Conservation (phyloP, 1,140 invertebrate genomes). For the Dreissena polymorpha region DNA sequence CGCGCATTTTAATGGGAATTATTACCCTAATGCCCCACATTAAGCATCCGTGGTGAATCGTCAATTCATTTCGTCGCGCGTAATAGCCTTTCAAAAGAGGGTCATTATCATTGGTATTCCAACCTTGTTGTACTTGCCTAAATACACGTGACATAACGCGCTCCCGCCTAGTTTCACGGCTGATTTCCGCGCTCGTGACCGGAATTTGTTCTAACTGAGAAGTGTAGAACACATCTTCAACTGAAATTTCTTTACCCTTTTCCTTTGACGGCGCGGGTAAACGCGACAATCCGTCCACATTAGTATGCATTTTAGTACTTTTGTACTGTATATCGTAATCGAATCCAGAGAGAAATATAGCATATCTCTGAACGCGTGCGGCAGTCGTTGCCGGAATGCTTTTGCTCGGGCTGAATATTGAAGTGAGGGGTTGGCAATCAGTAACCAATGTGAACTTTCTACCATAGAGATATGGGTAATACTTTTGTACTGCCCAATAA, state of each 20-base stretch:
- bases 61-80: conserved; percentile 44
- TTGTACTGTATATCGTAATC: conserved; percentile 6
- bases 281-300: neutral
- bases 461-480: conserved; percentile 78
- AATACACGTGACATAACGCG: neutral
- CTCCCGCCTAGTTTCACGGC: conserved; percentile 15
- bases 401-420: conserved; percentile 22
- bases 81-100: neutral
- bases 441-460: conserved; percentile 76
- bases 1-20: conserved; percentile 77
- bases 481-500: conserved; percentile 77
- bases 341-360: neutral
- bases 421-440: neutral
- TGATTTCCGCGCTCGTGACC: conserved; percentile 35
- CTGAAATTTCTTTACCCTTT: no score
- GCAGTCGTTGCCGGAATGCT: neutral
- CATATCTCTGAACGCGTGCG: conserved; percentile 6
- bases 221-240: conserved; percentile 58
- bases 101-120: conserved; percentile 3
- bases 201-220: conserved; percentile 78
- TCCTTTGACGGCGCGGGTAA: neutral
- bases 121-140: conserved; percentile 23
- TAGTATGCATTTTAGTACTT: neutral
- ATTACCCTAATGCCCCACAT: conserved; percentile 56
- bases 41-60: conserved; percentile 38